These are phyloP conservation scores for Drepana arcuata DNA, from an alignment of 1,140 invertebrate genomes.

Conservation along the genomic window DNA sequence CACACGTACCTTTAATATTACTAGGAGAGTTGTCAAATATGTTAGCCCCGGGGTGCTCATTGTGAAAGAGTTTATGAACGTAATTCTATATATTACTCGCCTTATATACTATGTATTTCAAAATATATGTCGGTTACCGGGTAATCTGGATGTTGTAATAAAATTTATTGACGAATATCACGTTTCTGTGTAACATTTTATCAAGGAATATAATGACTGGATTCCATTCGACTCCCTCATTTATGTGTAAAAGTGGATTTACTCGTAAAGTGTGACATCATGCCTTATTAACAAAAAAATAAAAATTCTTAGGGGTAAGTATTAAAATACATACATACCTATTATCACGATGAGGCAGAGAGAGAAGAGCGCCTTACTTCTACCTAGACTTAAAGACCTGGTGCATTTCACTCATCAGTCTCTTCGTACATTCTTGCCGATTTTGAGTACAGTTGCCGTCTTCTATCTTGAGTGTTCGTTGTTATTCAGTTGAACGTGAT, in stretches of 20 bases:
- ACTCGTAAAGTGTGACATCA: too few species aligned
- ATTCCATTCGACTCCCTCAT: background rate
- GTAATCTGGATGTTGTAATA: conserved; percentile 20
- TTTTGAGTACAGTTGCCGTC: background rate
- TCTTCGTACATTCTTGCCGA: background rate
- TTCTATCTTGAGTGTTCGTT: background rate
- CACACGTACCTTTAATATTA: conserved; percentile 26
- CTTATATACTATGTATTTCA: conserved; percentile 48
- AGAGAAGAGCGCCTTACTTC: too few species aligned
- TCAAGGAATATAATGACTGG: background rate
- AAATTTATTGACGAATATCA: conserved; percentile 11
- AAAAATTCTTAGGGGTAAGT: too few species aligned
- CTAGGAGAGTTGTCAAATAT: conserved; percentile 17
- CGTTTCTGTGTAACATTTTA: conserved; percentile 4
- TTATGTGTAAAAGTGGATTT: too few species aligned
- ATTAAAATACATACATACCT: background rate
- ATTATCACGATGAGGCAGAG: background rate
- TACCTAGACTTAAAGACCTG: too few species aligned
- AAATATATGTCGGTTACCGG: conserved; percentile 33
- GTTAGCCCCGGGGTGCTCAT: conserved; percentile 26
- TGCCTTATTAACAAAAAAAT: too few species aligned
- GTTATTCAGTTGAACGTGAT: background rate
- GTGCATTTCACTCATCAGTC: too few species aligned
- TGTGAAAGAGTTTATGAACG: conserved; percentile 24
- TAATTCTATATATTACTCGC: conserved; percentile 17